Base-by-base conservation (phyloP, 2,888 invertebrate genomes). In the Xestia c-nigrum region DNA sequence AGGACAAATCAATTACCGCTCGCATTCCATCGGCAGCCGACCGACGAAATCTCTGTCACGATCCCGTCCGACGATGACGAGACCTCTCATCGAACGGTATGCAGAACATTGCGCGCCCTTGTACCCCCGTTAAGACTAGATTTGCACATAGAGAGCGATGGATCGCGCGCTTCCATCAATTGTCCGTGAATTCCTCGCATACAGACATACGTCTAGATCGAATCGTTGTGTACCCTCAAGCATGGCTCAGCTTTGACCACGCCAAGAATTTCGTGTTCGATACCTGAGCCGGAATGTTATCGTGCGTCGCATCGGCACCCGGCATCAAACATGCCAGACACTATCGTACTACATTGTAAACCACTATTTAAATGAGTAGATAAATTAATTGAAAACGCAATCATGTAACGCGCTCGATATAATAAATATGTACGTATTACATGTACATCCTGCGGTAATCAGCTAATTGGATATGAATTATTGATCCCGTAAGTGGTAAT, bases 1-100 rank as follows among this genome's bases (percentile, higher is more conserved):
- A 95, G 96, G 96, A 96, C 96, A 94, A 96, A 96, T 96, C 96
- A 96, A 96, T 96, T 96, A 96, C 93, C 91, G 91, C 90, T 93
- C 92, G 94, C 96, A 96, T 96, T 95, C 96, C 96, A 92, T 89
- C 91, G 91, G 91, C 94, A 92, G 92, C 87, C 93, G 92, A 91
- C 94, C 95, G 94, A 94, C 94, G 96, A 95, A 96, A 96, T 96
- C 95, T 91, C 96, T 94, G 94, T 95, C 95, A 95, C 95, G 95
- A 95, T 94, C 94, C 94, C 92, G 95, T 95, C 94, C 89, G 88
- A 91, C 92, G 92, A 91, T 93, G 94, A 94, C 93, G 94, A 93
- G 92, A 91, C 90, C 93, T 93, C 94, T 94, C 93, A 88, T 92
- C 92, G 92, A 91, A 91, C 83, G 94, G 94, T 93, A 95, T 95